Percentiles rank a stretch among this genome's conserved stretches.
These are phyloP conservation scores for Labeo rohita DNA, from an alignment of 2,113 vertebrate species.

Conservation along the genomic window DNA sequence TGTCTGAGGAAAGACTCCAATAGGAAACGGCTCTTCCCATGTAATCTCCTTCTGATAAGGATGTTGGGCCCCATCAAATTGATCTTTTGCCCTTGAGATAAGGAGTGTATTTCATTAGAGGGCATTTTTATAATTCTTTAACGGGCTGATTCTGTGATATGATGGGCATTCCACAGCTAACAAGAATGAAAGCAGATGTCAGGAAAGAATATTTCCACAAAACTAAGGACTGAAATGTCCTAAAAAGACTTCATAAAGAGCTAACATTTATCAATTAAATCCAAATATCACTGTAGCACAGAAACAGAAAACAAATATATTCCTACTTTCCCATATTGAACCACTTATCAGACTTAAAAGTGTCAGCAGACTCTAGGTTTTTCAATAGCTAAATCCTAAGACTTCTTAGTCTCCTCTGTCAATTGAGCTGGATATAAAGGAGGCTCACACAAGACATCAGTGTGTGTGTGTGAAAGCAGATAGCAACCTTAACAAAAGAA, in stretches of 20 bases:
- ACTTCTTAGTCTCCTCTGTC: neutral
- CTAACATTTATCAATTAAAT: neutral
- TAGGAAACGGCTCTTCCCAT: slow-evolving; percentile 42
- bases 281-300: neutral
- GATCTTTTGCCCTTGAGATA: slow-evolving; percentile 52
- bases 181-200: slow-evolving; percentile 24
- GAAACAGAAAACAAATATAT: neutral
- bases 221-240: neutral
- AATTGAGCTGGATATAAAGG: slow-evolving; percentile 4
- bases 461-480: neutral
- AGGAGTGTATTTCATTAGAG: slow-evolving; percentile 49
- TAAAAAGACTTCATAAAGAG: neutral
- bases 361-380: neutral
- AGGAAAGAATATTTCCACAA: neutral
- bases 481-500: neutral
- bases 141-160: neutral
- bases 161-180: slow-evolving; percentile 4
- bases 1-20: slow-evolving; percentile 23
- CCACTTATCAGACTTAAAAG: neutral
- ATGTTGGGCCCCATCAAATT: slow-evolving; percentile 46
- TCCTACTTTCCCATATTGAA: neutral
- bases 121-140: slow-evolving; percentile 28
- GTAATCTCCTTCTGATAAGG: slow-evolving; percentile 45
- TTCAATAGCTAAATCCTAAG: neutral
- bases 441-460: neutral